Base-by-base conservation (phyloP, 92 coral and sea anemone species). In the Actinostola sp. region DNA sequence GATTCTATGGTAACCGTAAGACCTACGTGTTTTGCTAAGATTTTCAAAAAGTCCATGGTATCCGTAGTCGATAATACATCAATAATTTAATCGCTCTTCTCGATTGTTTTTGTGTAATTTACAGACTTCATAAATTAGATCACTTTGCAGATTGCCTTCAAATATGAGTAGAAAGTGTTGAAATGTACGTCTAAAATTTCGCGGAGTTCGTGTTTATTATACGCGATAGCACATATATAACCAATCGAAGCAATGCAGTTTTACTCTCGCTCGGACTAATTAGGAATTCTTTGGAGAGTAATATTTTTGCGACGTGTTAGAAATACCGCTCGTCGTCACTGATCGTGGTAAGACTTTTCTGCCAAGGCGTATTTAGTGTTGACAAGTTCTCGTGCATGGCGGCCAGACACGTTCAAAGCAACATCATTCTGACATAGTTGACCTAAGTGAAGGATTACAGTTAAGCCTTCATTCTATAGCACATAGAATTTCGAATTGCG, bases 51-150 rank as follows among this genome's bases (percentile, higher is more conserved):
- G 84, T 66, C 75, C 75, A 61, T 69, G 71, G 87, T 66, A 63
- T 82, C 92, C 23, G 41, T 32, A 26, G 65, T 66, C 71, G 73
- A 91, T 77, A 91, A 82, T 73, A 61, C 76, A 87, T 91, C 73
- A 84, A 91, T 91, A 70, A 83, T 91, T 85, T 46, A 91, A 75
- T 52, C 55, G 46, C 70, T 75, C 61, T 61, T 68, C 82, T 87
- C 82, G 90, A 61, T 70, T 76, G 83, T 80, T 83, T 80, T 76
- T 77, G 83, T 52, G 66, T 54, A 68, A 30, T 67, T 67, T 38
- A 67, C 44, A 67, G 56, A 51, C 62, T 68, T 30, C 74, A 33
- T 31, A 64, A 52, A 33, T 42, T 52, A 32, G 21, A 32, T 31
- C 35, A 33, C 31, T 67, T 67, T 23, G 21, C 14, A 23, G 28